These are phyloP conservation scores for Carassius auratus DNA, from an alignment of 2,113 vertebrate genomes.

Conservation along the genomic window DNA sequence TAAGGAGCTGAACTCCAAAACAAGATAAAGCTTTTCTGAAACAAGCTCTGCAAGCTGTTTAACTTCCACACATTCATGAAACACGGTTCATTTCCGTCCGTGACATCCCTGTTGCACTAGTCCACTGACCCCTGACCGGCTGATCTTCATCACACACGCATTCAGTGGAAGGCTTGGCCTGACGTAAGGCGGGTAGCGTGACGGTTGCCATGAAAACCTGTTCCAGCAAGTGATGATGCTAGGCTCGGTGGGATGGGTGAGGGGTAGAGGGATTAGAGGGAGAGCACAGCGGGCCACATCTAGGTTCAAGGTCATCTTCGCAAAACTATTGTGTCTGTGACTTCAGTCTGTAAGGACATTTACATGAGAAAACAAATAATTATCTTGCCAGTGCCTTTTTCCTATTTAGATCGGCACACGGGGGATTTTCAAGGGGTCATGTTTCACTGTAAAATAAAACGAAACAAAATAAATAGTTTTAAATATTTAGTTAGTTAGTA, in stretches of 20 bases:
- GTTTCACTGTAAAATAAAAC: too few relatives aligned
- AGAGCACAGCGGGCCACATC: slow-evolving; percentile 57
- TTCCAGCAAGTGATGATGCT: slow-evolving; percentile 69
- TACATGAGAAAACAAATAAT: too few relatives aligned
- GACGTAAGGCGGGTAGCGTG: slow-evolving; percentile 79
- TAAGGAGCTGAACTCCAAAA: slow-evolving; percentile 1
- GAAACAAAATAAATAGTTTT: too few relatives aligned
- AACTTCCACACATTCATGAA: not conserved
- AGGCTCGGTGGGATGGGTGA: slow-evolving; percentile 61
- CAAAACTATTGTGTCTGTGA: not conserved
- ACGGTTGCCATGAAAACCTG: slow-evolving; percentile 79
- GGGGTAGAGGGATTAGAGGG: slow-evolving; percentile 59
- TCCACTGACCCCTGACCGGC: slow-evolving; percentile 40
- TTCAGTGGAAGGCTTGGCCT: slow-evolving; percentile 72
- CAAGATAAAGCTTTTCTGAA: not conserved
- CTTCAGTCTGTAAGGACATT: not conserved
- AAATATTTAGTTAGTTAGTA: too few relatives aligned
- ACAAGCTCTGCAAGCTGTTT: not conserved
- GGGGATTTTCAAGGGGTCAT: not conserved
- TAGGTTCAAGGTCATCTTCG: slow-evolving; percentile 69
- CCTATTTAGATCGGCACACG: not conserved
- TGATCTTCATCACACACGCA: slow-evolving; percentile 37
- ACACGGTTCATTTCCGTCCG: slow-evolving; percentile 11
- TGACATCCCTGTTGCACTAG: slow-evolving; percentile 42
- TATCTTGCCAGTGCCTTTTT: not conserved